phyloP scores from a whole-genome alignment of 2,113 vertebrate genomes.

The Lamprologus speciosus region DNA sequence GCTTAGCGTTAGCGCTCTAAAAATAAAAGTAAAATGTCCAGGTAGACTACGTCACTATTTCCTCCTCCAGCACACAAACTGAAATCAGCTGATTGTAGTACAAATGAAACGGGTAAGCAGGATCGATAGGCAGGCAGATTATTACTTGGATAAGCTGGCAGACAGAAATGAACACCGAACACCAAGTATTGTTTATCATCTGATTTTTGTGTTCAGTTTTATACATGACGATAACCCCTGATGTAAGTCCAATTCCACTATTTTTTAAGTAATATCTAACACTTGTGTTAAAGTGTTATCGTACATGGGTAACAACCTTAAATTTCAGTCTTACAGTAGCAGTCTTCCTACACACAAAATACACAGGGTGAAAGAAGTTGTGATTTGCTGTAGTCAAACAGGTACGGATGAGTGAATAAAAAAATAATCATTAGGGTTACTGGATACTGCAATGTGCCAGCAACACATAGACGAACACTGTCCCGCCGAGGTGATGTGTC shows the following conservation, averaged over 20 bases:
- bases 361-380: neutral
- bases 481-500: neutral
- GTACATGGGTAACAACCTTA: neutral
- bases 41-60: neutral
- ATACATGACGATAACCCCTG: neutral
- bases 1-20: neutral
- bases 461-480: neutral
- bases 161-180: neutral
- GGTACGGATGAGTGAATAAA: neutral
- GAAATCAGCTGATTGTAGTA: neutral
- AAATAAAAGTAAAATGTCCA: neutral
- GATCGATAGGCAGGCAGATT: neutral
- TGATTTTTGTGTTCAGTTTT: neutral
- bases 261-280: neutral
- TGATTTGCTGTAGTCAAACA: neutral
- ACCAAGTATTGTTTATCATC: neutral
- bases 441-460: neutral
- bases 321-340: neutral
- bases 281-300: neutral
- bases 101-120: neutral
- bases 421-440: neutral
- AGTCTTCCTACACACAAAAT: neutral
- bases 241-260: neutral
- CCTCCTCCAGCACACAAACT: neutral
- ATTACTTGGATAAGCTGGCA: neutral